Base-by-base conservation (phyloP, 2,888 invertebrate species). In the Drosophila atripex region DNA sequence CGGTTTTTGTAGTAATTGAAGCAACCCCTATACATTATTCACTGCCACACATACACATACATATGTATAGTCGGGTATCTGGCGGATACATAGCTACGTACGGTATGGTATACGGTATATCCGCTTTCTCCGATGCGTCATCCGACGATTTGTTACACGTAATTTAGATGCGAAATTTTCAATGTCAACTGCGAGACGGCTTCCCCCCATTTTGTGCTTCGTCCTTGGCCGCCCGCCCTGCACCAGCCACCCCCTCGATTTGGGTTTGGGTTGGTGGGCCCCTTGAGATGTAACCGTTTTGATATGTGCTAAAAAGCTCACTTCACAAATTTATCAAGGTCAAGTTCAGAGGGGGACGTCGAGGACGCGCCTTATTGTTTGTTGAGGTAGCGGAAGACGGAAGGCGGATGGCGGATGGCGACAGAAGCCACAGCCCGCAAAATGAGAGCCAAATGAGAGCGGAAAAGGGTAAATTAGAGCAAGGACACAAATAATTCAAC, bases 301-400 rank as follows among this genome's bases (percentile, higher is more conserved):
- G 86, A 84, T 86, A 78, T 86, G 86, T 86, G 78, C 75, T 83
- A 78, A 88, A 85, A 85, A 88, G 86, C 84, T 83, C 86, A 88
- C 84, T 86, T 80, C 78, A 86, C 84, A 79, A 59, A 57, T 75
- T 78, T 86, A 87, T 80, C 86, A 86, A 86, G 86, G 86, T 86
- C 86, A 86, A 86, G 86, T 86, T 88, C 86, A 78, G 46, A 25
- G 38, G 30, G 51, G 38, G 43, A 16, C 14, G 25, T 21, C 18
- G 28, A 46, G 38, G 71, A 51, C 50, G 39, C 46, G 49, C 35
- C 65, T 68, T 47, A 68, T 60, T 73, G 68, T 68, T 78, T 83
- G 82, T 82, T 85, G 86, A 80, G 82, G 82, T 80, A 78, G 86
- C 78, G 39, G 45, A 32, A n/a, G n/a, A n/a, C 54, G 21, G 21